Percentiles rank a stretch among this genome's conserved stretches.
Conservation (phyloP, 2,888 invertebrate genomes). For the Caenorhabditis sulstoni region DNA sequence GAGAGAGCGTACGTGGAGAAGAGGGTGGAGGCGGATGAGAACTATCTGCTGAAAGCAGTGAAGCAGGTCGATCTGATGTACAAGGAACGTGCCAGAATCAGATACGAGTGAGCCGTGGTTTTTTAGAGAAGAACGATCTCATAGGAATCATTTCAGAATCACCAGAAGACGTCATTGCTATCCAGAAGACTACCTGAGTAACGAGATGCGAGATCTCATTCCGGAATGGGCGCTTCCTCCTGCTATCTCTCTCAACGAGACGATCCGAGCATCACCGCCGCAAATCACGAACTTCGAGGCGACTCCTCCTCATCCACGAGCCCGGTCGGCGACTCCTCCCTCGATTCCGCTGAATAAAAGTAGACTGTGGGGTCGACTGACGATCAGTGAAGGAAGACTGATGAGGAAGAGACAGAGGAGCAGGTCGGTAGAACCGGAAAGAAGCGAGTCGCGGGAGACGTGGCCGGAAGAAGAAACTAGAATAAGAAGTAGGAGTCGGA, state of each 20-base stretch:
- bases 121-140: too few relatives aligned
- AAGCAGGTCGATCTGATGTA: constrained; percentile 48
- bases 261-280: constrained; percentile 35
- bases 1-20: constrained; percentile 40
- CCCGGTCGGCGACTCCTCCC: not conserved
- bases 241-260: not conserved
- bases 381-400: not conserved
- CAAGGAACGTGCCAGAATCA: constrained; percentile 34
- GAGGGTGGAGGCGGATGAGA: constrained; percentile 1
- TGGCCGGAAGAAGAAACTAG: too few relatives aligned
- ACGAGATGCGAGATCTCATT: constrained; percentile 12
- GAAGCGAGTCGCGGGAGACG: too few relatives aligned
- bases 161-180: not conserved
- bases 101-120: constrained; percentile 13
- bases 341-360: not conserved
- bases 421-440: too few relatives aligned
- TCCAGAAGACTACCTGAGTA: constrained; percentile 9
- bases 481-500: constrained; percentile 11
- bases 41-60: constrained; percentile 32
- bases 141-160: not conserved
- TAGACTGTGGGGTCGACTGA: constrained; percentile 14
- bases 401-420: not conserved
- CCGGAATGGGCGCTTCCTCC: constrained; percentile 51
- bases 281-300: constrained; percentile 19
- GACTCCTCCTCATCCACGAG: not conserved